Evolutionary conservation across 2,888 invertebrate genomes (phyloP), one percentile per base, ranked within the genome.

Genomic region (Drosophila buzzatii): DNA sequence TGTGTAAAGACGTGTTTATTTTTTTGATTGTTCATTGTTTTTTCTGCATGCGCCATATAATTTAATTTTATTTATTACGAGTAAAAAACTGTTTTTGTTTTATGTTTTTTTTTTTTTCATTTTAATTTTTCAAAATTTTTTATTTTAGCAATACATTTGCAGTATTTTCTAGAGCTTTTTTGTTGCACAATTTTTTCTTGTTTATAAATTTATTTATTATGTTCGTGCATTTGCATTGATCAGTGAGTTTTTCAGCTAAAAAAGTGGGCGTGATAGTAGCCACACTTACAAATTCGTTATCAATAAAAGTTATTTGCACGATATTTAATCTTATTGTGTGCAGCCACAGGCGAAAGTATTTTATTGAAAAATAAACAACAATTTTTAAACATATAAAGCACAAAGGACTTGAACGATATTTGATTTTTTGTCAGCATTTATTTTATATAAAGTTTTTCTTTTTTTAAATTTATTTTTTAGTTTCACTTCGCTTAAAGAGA

Each of bases 11-110:
- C 82, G 89, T 85, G 89, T 85, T 89, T 89, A 83, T 85, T 85
- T 85, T 85, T 85, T 89, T 74, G 87, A 85, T 87, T 81, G 79
- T 51, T 85, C 60, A 69, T 63, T 61, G 79, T 73, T 85, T 82
- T 79, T 88, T 80, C 72, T 69, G 56, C 67, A 72, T 73, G 73
- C 56, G 47, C 68, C 73, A 73, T 76, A 81, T 84, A 85, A 89
- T 89, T 89, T 87, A 89, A 85, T 86, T 85, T 89, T 89, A 89
- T 85, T 87, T 85, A 89, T 86, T 74, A 66, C 70, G 61, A 49
- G 60, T 51, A 49, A 39, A 52, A 71, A 69, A 27, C 7, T 6
- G 6, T 27, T 27, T 6, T 27, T 23, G 23, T 23, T 23, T 6
- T 0, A 27, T n/a, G n/a, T 27, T 1, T 12, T 12, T 52, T 8